Percentiles rank a stretch among this genome's conserved stretches.
Evolutionary conservation across 2,113 vertebrate genomes (phyloP).

Genomic region (Tetrax tetrax): DNA sequence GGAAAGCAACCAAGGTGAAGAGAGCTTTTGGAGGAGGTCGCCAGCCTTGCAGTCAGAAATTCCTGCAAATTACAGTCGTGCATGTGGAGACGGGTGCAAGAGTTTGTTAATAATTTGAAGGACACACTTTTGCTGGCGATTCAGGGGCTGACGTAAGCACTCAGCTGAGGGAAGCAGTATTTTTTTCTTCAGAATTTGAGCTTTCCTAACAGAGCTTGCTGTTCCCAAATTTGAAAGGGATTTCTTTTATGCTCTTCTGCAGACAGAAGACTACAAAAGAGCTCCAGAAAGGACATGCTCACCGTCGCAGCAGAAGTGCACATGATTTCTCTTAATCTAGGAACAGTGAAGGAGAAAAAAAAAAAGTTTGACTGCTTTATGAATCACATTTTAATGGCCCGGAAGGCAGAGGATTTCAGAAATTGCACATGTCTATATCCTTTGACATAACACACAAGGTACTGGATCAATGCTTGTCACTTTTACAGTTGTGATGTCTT

Average conservation of each 20-base stretch:
- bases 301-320: neutral
- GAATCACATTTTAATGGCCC: neutral
- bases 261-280: neutral
- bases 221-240: neutral
- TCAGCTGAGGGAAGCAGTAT: neutral
- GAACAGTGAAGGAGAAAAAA: neutral
- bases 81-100: neutral
- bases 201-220: neutral
- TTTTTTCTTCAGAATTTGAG: neutral
- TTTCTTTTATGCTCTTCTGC: neutral
- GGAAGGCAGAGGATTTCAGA: neutral
- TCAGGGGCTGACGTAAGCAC: neutral
- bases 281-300: neutral
- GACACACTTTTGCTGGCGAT: neutral
- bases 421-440: neutral
- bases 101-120: neutral
- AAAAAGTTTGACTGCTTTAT: neutral
- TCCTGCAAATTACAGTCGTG: neutral
- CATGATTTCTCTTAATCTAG: neutral
- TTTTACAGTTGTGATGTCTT: neutral
- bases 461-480: neutral
- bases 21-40: neutral
- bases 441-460: neutral
- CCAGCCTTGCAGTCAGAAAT: neutral
- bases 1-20: neutral